Conservation (phyloP, 37 sponge, comb jelly and placozoan genomes). For the Chondrilla cf. caribensis region DNA sequence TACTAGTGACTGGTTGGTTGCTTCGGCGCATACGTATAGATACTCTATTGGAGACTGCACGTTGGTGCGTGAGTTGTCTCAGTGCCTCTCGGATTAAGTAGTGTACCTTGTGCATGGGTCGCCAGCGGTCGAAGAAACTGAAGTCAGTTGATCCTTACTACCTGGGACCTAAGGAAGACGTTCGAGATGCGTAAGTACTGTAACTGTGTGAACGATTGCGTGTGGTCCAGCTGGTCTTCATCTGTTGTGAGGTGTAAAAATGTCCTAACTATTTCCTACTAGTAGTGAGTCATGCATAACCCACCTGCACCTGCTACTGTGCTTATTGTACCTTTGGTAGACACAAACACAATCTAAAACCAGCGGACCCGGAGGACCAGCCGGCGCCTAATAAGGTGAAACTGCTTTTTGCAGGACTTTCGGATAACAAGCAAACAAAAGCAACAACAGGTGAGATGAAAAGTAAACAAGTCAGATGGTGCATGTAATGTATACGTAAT, state of each 20-base stretch:
- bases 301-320: too few species aligned
- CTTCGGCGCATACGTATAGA: too few species aligned
- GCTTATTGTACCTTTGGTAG: neutral
- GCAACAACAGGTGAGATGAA: too few species aligned
- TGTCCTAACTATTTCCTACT: too few species aligned
- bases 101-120: conserved; percentile 8
- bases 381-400: neutral
- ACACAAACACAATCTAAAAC: conserved; percentile 18
- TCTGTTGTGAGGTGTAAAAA: too few species aligned
- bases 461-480: too few species aligned
- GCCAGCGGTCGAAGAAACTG: conserved; percentile 42
- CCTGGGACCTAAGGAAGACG: conserved; percentile 47
- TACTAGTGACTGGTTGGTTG: too few species aligned
- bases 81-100: too few species aligned
- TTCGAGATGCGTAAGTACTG: neutral
- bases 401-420: neutral
- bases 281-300: too few species aligned
- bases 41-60: too few species aligned
- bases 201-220: conserved; percentile 4
- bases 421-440: neutral
- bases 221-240: neutral
- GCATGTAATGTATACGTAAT: too few species aligned
- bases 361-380: conserved; percentile 38
- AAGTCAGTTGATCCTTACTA: conserved; percentile 79
- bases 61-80: too few species aligned